Base-by-base conservation (phyloP, 2,888 invertebrate genomes). In the Pristionchus exspectatus region DNA sequence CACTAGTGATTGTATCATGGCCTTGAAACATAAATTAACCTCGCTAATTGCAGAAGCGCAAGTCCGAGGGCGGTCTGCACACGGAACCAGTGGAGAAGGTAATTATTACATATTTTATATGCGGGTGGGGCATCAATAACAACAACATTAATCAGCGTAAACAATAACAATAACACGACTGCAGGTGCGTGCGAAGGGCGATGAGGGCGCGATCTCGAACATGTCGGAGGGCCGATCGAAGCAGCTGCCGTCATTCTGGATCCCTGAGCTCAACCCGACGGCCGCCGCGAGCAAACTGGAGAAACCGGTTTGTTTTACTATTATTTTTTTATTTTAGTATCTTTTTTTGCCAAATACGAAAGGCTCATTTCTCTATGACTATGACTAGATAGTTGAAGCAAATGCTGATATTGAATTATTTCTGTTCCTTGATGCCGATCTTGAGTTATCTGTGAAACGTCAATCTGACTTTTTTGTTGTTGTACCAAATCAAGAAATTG, bases 241-340 rank as follows among this genome's bases (percentile, higher is more conserved):
- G 96, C 97, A 91, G 96, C 91, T 93, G 85, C 91, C 93, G 27
- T 93, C 93, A 66, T 95, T 95, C 90, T 95, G 95, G 95, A 92
- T 99, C 90, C 99, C 99, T 0, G 97, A 97, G 0, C 97, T 98
- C 95, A 97, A 98, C 18, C 98, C 98, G 0, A 97, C 97, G 95
- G 97, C 98, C 0, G 97, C 97, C 92, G 96, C 96, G 91, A 96
- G 96, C 0, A 97, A 97, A 94, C 94, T 97, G 0, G 96, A 96
- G 90, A 97, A 97, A 95, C 97, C 98, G n/a, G 97, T 97, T 95
- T 69, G 90, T 88, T 33, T 38, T 27, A 44, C 3, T 44, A 44
- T 44, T 44, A 44, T 5, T 44, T 44, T 44, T 44, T 3, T 44
- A 44, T 44, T 44, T 44, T 44, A 44, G 3, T 44, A 44, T 5